Evolutionary conservation across 1,140 invertebrate species (phyloP).

Genomic region (Oryctes rhinoceros): DNA sequence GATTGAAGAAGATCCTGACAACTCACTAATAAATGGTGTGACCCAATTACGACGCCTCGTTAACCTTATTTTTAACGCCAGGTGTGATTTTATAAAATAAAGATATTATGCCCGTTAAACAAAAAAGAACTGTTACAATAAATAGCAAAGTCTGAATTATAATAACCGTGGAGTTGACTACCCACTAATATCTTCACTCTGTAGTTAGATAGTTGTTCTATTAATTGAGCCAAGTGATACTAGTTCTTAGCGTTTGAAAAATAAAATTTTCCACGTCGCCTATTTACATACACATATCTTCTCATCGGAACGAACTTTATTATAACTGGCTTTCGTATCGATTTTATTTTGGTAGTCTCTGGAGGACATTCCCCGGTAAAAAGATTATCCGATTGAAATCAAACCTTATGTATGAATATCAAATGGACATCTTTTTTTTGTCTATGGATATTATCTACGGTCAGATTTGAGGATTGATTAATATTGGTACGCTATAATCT

Average conservation of each 20-base stretch:
- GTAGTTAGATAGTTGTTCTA: too few species aligned
- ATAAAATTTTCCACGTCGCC: too few species aligned
- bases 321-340: not conserved
- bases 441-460: not conserved
- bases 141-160: too few species aligned
- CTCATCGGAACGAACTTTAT: too few species aligned
- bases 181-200: too few species aligned
- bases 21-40: not conserved
- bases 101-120: too few species aligned
- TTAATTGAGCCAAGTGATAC: too few species aligned
- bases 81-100: too few species aligned
- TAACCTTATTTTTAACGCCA: not conserved
- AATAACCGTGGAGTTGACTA: too few species aligned
- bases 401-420: not conserved
- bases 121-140: too few species aligned
- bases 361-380: not conserved
- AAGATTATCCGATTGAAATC: constrained; percentile 6
- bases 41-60: constrained; percentile 29
- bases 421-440: not conserved
- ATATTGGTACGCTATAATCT: not conserved
- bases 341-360: not conserved
- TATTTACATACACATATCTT: too few species aligned
- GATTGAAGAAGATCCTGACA: not conserved
- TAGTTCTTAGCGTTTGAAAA: too few species aligned
- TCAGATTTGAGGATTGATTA: not conserved